Conservation (phyloP, 1,140 invertebrate species). For the Pararge aegeria region DNA sequence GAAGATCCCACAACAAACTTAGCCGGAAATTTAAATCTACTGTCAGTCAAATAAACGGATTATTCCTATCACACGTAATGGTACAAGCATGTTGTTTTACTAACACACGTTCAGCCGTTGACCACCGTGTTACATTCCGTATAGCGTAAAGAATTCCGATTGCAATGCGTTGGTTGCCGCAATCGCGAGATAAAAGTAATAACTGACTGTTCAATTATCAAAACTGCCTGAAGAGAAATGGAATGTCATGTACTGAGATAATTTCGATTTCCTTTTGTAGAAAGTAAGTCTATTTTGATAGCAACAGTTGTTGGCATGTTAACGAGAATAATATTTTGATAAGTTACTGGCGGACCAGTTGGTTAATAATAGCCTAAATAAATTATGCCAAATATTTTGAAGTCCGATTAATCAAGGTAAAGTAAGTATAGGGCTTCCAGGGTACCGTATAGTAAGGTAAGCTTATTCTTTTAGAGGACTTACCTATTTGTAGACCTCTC, state of each 20-base stretch:
- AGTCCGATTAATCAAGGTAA: too few species aligned
- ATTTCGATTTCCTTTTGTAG: slow-evolving; percentile 79
- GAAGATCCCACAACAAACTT: too few species aligned
- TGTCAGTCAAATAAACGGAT: too few species aligned
- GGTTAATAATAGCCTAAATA: slow-evolving; percentile 32
- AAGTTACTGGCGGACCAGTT: slow-evolving; percentile 19
- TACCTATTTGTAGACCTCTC: too few species aligned
- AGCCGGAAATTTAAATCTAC: too few species aligned
- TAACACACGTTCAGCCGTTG: neutral
- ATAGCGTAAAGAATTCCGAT: slow-evolving; percentile 43
- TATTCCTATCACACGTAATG: neutral
- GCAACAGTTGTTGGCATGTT: slow-evolving; percentile 41
- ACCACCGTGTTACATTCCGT: slow-evolving; percentile 20
- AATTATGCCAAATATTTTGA: neutral
- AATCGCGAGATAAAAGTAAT: slow-evolving; percentile 54
- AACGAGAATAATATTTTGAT: slow-evolving; percentile 35
- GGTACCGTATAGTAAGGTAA: too few species aligned
- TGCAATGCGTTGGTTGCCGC: slow-evolving; percentile 36
- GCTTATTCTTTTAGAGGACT: too few species aligned
- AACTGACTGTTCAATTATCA: slow-evolving; percentile 58
- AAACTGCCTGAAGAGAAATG: slow-evolving; percentile 71
- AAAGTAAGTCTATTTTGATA: slow-evolving; percentile 72
- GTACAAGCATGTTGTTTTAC: neutral
- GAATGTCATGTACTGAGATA: slow-evolving; percentile 68
- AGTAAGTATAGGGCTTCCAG: too few species aligned